These are phyloP conservation scores for Nannobrachium achirus DNA, from an alignment of 2,113 vertebrate species.

Conservation along the genomic window DNA sequence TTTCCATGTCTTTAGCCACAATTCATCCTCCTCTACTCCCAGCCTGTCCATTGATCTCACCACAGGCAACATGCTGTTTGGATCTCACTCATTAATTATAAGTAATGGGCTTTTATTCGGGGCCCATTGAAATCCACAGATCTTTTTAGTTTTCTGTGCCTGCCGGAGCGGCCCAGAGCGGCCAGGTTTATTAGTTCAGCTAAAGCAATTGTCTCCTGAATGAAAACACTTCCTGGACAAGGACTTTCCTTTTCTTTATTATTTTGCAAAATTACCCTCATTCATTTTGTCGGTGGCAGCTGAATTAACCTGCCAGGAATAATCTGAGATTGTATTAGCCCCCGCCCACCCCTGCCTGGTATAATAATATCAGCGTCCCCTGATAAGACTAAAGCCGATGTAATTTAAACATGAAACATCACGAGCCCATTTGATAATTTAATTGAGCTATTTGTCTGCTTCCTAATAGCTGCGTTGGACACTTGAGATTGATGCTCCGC, in stretches of 20 bases:
- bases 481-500: conserved; percentile 86
- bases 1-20: conserved; percentile 63
- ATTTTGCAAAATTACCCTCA: conserved; percentile 93
- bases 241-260: conserved; percentile 83
- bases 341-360: conserved; percentile 76
- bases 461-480: conserved; percentile 87
- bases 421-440: conserved; percentile 87
- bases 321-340: conserved; percentile 84
- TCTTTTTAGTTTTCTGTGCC: conserved; percentile 71
- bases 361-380: conserved; percentile 80
- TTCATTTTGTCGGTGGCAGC: conserved; percentile 89
- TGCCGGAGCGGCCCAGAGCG: conserved; percentile 66
- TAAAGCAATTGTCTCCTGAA: conserved; percentile 76
- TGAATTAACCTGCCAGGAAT: conserved; percentile 90
- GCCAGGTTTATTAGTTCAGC: conserved; percentile 74
- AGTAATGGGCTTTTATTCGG: conserved; percentile 79
- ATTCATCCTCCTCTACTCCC: conserved; percentile 55
- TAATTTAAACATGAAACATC: conserved; percentile 89
- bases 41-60: conserved; percentile 72
- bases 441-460: conserved; percentile 91
- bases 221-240: conserved; percentile 75
- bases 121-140: conserved; percentile 75
- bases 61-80: conserved; percentile 64
- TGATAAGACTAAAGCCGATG: conserved; percentile 80
- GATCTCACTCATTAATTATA: conserved; percentile 80